phyloP scores from a whole-genome alignment of 2,888 invertebrate genomes.

The Trissolcus japonicus region DNA sequence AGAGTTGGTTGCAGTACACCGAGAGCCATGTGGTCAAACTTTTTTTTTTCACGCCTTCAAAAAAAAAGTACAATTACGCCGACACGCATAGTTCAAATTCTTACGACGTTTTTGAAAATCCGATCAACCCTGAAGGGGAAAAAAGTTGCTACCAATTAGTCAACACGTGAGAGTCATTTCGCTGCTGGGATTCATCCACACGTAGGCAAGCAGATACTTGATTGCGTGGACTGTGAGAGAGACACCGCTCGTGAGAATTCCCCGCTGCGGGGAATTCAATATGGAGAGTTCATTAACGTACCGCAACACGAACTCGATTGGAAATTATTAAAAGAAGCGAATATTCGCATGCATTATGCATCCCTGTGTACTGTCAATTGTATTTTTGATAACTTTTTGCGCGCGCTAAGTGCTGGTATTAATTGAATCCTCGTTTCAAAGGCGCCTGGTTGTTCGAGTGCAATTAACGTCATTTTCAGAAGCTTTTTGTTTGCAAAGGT shows the following conservation, averaged over 20 bases:
- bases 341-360: slow-evolving; percentile 30
- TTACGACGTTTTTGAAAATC: slow-evolving; percentile 18
- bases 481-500: slow-evolving; percentile 7
- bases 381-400: slow-evolving; percentile 20
- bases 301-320: slow-evolving; percentile 29
- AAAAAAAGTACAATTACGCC: not conserved
- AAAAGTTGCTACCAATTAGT: slow-evolving; percentile 41
- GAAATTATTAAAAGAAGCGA: slow-evolving; percentile 38
- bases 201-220: slow-evolving; percentile 29
- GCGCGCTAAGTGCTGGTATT: not conserved
- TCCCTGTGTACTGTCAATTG: slow-evolving; percentile 14
- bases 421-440: slow-evolving; percentile 1
- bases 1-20: not conserved
- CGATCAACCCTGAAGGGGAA: slow-evolving; percentile 14
- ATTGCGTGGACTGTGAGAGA: slow-evolving; percentile 26
- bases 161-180: slow-evolving; percentile 44
- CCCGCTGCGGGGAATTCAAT: slow-evolving; percentile 35
- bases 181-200: slow-evolving; percentile 19
- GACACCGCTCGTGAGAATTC: slow-evolving; percentile 38
- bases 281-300: slow-evolving; percentile 47
- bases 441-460: not conserved
- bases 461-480: slow-evolving; percentile 11
- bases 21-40: slow-evolving; percentile 1
- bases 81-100: slow-evolving; percentile 21
- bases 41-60: not conserved